Conservation (phyloP, 64 coral and sea anemone genomes). For the Cladopsammia gracilis region DNA sequence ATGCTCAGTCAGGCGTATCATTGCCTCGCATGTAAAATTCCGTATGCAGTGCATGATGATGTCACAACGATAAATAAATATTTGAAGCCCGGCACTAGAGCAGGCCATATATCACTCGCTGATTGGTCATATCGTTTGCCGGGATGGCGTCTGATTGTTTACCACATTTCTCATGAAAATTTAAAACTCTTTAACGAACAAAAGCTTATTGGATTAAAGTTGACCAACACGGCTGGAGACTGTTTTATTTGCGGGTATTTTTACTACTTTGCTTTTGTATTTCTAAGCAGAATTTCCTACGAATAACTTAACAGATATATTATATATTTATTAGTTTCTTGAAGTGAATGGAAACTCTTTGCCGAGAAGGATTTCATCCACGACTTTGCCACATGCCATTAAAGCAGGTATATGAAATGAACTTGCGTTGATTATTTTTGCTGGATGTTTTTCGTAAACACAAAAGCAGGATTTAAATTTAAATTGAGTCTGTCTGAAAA, state of each 20-base stretch:
- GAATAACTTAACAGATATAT: background rate
- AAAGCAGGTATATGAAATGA: too few relatives aligned
- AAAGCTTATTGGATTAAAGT: slow-evolving; percentile 27
- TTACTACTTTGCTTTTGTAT: background rate
- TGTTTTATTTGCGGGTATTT: background rate
- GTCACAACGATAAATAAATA: slow-evolving; percentile 31
- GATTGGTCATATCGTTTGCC: slow-evolving; percentile 14
- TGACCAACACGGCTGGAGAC: background rate
- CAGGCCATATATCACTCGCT: slow-evolving; percentile 14
- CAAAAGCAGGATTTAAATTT: too few relatives aligned
- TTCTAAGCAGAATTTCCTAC: background rate
- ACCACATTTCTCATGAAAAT: background rate
- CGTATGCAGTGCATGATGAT: background rate
- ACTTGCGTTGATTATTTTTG: too few relatives aligned
- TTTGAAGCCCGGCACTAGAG: slow-evolving; percentile 45
- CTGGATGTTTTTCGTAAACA: too few relatives aligned
- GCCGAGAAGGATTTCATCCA: background rate
- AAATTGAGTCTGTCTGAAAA: too few relatives aligned
- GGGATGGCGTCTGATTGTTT: background rate
- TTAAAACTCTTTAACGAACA: slow-evolving; percentile 29
- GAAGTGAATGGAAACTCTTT: background rate
- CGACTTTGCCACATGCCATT: background rate
- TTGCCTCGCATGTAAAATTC: too few relatives aligned
- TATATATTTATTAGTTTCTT: slow-evolving; percentile 14
- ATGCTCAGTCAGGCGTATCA: slow-evolving; percentile 8